phyloP scores from a whole-genome alignment of 2,797 vertebrate genomes.

The Aselliscus stoliczkanus region DNA sequence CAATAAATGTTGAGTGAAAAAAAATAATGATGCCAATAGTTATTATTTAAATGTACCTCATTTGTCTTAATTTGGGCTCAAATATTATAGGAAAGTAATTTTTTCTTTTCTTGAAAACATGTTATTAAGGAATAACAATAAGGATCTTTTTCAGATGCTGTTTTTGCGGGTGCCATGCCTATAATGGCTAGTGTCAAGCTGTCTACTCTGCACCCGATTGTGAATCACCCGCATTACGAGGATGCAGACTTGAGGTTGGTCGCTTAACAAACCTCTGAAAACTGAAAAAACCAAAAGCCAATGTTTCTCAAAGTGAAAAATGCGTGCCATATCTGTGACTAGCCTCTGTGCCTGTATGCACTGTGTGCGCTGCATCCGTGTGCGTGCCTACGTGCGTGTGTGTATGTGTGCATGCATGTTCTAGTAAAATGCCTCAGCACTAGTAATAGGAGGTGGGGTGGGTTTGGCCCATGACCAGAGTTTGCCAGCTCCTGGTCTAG shows the following conservation, averaged over 20 bases:
- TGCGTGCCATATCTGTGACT: background rate
- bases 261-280: background rate
- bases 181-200: conserved; percentile 93
- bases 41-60: background rate
- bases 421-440: background rate
- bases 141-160: conserved; percentile 81
- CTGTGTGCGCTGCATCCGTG: too few species aligned
- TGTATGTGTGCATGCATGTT: background rate
- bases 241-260: conserved; percentile 88
- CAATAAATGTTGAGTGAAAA: background rate
- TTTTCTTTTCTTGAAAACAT: background rate
- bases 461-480: background rate
- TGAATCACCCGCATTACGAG: conserved; percentile 93
- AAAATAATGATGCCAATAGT: background rate
- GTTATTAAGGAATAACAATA: background rate
- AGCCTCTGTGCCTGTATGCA: too few species aligned
- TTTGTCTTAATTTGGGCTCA: background rate
- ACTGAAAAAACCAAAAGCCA: background rate
- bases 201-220: conserved; percentile 88
- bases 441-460: fast-evolving
- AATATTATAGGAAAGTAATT: background rate
- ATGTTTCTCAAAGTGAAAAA: background rate
- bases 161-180: conserved; percentile 93
- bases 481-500: background rate
- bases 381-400: too few species aligned